Conservation (phyloP, 2,888 invertebrate genomes). For the Halictus quadricinctus region DNA sequence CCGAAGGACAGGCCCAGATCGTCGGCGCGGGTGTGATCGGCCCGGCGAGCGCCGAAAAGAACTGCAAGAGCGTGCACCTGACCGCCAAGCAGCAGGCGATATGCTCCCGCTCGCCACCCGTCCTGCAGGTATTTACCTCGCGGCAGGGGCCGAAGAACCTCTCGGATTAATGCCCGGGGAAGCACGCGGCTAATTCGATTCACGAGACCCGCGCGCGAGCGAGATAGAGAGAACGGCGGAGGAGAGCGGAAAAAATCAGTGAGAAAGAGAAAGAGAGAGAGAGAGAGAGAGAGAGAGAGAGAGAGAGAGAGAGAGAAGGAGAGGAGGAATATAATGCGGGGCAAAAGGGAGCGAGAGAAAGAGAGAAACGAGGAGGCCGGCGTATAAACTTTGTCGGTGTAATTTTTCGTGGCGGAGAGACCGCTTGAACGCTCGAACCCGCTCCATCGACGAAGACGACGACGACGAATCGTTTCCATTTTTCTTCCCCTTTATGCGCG, state of each 20-base stretch:
- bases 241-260: neutral
- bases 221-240: neutral
- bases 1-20: conserved; percentile 73
- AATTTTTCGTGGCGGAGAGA: conserved; percentile 25
- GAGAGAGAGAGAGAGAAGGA: neutral
- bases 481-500: conserved; percentile 10
- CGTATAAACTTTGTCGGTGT: conserved; percentile 24
- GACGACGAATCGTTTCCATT: conserved; percentile 33
- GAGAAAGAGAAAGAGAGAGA: neutral
- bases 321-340: neutral
- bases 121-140: conserved; percentile 78
- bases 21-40: conserved; percentile 80
- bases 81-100: conserved; percentile 80
- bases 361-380: conserved; percentile 5
- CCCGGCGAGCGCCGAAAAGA: conserved; percentile 80
- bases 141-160: conserved; percentile 47
- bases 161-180: conserved; percentile 67
- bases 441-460: conserved; percentile 11
- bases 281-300: neutral
- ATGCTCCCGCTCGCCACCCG: conserved; percentile 80
- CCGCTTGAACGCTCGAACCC: conserved; percentile 19
- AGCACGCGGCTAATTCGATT: conserved; percentile 69
- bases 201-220: conserved; percentile 48
- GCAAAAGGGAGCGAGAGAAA: neutral
- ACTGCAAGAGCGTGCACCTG: conserved; percentile 80